Conservation (phyloP, 2,888 invertebrate species). For the Elaeidobius kamerunicus region DNA sequence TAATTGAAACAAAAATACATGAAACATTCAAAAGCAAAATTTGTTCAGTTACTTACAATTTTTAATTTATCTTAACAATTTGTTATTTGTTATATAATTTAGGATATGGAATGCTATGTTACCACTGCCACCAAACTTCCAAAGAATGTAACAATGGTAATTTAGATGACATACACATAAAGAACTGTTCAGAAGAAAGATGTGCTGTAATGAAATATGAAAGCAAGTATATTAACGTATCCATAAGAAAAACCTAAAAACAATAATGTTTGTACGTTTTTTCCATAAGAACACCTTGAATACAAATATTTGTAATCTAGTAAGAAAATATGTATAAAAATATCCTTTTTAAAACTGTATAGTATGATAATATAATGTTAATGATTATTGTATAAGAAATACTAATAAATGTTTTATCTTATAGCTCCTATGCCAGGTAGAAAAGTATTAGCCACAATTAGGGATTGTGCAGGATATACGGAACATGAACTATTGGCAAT, state of each 20-base stretch:
- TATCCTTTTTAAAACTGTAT: too few relatives aligned
- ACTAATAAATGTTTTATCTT: too few relatives aligned
- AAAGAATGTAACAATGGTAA: slow-evolving; percentile 33
- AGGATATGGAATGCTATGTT: slow-evolving; percentile 26
- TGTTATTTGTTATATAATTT: slow-evolving; percentile 1
- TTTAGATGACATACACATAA: slow-evolving; percentile 9
- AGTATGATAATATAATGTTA: too few relatives aligned
- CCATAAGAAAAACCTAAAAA: too few relatives aligned
- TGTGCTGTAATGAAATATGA: slow-evolving; percentile 37
- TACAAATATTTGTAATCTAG: too few relatives aligned
- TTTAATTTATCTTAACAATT: neutral
- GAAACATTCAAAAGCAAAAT: too few relatives aligned
- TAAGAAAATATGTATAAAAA: too few relatives aligned
- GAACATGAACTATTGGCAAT: slow-evolving; percentile 24
- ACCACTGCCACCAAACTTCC: slow-evolving; percentile 36
- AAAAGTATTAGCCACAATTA: slow-evolving; percentile 33
- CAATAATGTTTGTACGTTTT: too few relatives aligned
- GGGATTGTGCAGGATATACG: slow-evolving; percentile 31
- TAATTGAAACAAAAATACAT: too few relatives aligned
- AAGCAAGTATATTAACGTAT: too few relatives aligned
- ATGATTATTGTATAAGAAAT: too few relatives aligned
- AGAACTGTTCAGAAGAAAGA: slow-evolving; percentile 32
- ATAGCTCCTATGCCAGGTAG: slow-evolving; percentile 35
- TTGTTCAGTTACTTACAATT: neutral
- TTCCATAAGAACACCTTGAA: too few relatives aligned